Conservation (phyloP, 23 tunicate species). For the Pegea sp. region DNA sequence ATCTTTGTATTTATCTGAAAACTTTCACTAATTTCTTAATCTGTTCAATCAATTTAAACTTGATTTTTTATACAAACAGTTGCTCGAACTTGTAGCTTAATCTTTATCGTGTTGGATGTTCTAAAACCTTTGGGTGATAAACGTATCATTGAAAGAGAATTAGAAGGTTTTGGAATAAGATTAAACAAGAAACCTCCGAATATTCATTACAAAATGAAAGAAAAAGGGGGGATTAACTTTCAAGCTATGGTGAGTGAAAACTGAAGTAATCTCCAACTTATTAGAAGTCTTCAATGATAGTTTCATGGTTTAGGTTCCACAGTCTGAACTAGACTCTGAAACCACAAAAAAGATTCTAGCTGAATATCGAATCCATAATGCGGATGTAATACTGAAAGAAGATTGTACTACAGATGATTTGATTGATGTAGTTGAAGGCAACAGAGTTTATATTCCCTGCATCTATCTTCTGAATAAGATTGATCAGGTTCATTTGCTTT, state of each 20-base stretch:
- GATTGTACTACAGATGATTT: constrained; percentile 80
- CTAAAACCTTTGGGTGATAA: constrained; percentile 97
- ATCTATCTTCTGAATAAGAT: constrained; percentile 87
- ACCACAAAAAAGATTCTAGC: constrained; percentile 66
- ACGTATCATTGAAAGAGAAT: constrained; percentile 67
- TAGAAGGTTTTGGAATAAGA: constrained; percentile 99
- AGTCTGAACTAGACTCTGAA: constrained; percentile 69
- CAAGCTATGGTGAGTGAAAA: constrained; percentile 39
- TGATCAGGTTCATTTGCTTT: constrained; percentile 50
- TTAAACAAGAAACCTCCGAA: constrained; percentile 92
- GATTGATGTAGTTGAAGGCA: constrained; percentile 91
- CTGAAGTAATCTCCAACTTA: not conserved
- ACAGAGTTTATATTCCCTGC: constrained; percentile 93
- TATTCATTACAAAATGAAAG: constrained; percentile 70
- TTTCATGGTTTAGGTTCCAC: constrained; percentile 46
- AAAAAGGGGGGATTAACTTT: constrained; percentile 96
- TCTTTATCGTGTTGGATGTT: constrained; percentile 91
- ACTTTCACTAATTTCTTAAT: too few species aligned
- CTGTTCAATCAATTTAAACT: not conserved
- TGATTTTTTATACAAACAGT: constrained; percentile 13
- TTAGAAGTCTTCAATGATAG: not conserved
- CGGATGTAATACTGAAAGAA: constrained; percentile 85
- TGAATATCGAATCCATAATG: constrained; percentile 95
- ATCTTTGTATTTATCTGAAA: too few species aligned
- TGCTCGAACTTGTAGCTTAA: constrained; percentile 92